Base-by-base conservation (phyloP, 2,113 vertebrate genomes). In the Sigmodon hispidus region DNA sequence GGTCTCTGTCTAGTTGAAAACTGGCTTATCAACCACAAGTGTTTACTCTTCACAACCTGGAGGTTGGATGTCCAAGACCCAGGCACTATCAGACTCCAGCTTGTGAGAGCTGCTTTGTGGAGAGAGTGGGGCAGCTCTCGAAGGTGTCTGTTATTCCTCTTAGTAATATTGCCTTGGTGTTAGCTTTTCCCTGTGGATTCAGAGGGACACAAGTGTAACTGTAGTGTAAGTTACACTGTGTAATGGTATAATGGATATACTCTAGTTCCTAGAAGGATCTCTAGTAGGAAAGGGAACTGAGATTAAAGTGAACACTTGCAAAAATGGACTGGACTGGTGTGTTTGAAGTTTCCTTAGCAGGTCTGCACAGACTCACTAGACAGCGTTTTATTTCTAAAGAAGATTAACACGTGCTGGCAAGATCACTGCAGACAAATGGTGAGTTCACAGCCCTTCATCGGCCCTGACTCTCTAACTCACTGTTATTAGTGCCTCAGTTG, bases 351-450 rank as follows among this genome's bases (percentile, higher is more conserved):
- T 98, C 98, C 98, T 99, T 98, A 98, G 97, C 93, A 95, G 76
- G 0, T 96, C 95, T 97, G 88, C 97, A 99, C 99, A 99, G 99
- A 99, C 97, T 98, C 98, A 91, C 97, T 99, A 95, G 99, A 99
- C 96, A 99, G 98, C 76, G 98, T 98, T 93, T 97, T 99, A 80
- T 99, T 99, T 98, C 98, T 99, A 94, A 99, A 98, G 98, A 99
- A 99, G 98, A 98, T 99, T 92, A 98, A 99, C 97, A 98, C 98
- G 55, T 99, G 99, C 97, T 99, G 99, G 99, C 98, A 99, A 96
- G 98, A 99, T 94, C 99, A 99, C 84, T 99, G 99, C 98, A 98
- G 98, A 98, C 99, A 99, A 97, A 99, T 99, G 99, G 99, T 99
- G 97, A 98, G 98, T 10, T 17, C 26, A 36, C 17, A 63, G 3